phyloP scores from a whole-genome alignment of 2,888 invertebrate species.

The Hermaeophaga mercurialis region DNA sequence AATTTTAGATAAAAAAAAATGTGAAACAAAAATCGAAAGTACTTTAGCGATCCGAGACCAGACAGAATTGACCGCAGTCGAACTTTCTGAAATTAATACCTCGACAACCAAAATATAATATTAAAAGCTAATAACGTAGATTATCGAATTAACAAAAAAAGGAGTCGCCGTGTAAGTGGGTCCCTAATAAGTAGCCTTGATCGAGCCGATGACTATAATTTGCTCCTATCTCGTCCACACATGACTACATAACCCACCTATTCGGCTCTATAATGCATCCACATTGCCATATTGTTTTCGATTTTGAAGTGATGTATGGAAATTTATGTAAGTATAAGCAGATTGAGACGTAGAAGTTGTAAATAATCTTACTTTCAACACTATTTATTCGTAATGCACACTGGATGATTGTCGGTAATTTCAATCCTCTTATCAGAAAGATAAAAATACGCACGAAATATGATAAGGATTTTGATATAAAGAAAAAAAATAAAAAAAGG shows the following conservation, averaged over 20 bases:
- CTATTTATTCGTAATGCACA: not conserved
- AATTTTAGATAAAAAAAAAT: too few species aligned
- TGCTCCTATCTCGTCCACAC: slow-evolving; percentile 53
- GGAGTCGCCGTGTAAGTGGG: slow-evolving; percentile 49
- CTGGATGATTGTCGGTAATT: not conserved
- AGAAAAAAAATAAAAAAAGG: too few species aligned
- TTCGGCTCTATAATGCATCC: slow-evolving; percentile 47
- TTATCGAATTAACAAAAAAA: slow-evolving; percentile 54
- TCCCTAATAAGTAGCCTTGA: slow-evolving; percentile 56
- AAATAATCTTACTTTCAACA: not conserved
- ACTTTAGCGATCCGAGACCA: slow-evolving; percentile 7
- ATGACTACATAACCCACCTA: slow-evolving; percentile 52
- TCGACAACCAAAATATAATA: slow-evolving; percentile 41
- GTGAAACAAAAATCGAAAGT: not conserved
- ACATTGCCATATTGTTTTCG: slow-evolving; percentile 30
- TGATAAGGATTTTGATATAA: too few species aligned
- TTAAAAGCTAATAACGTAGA: slow-evolving; percentile 52
- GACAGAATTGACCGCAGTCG: slow-evolving; percentile 33
- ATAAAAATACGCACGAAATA: too few species aligned
- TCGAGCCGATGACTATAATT: slow-evolving; percentile 56
- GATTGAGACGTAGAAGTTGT: slow-evolving; percentile 15
- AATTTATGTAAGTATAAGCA: slow-evolving; percentile 17
- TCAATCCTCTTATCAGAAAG: too few species aligned
- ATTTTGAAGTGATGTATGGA: slow-evolving; percentile 24
- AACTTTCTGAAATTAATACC: slow-evolving; percentile 43